Percentiles rank a stretch among this genome's conserved stretches.
Evolutionary conservation across 1,140 invertebrate species (phyloP).

Genomic region (Megalonaias nervosa): DNA sequence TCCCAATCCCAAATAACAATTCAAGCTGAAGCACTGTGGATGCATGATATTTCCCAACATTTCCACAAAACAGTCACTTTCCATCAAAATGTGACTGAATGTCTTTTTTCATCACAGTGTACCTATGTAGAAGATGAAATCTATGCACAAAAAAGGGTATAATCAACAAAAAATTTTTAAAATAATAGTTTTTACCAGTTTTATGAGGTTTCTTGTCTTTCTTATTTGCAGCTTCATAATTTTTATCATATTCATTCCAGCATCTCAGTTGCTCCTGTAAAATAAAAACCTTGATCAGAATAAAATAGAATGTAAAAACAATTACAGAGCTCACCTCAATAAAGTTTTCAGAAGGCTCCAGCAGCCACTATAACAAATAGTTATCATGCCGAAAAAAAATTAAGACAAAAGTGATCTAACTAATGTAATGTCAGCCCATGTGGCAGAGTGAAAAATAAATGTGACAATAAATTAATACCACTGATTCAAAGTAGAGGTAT

Average conservation of each 20-base stretch:
- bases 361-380: too few species aligned
- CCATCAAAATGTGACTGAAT: background rate
- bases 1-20: background rate
- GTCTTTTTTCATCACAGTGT: too few species aligned
- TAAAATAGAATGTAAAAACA: too few species aligned
- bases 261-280: conserved; percentile 81
- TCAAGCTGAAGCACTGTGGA: background rate
- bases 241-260: conserved; percentile 79
- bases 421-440: too few species aligned
- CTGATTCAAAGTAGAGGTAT: too few species aligned
- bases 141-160: background rate
- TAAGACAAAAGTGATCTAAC: too few species aligned
- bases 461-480: too few species aligned
- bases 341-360: too few species aligned
- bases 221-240: conserved; percentile 69
- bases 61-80: background rate
- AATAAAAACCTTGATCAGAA: conserved; percentile 6
- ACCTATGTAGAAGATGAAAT: background rate
- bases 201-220: conserved; percentile 54
- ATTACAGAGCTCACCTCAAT: too few species aligned
- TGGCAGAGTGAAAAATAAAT: too few species aligned
- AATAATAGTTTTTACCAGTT: conserved; percentile 24
- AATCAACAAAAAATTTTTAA: background rate
- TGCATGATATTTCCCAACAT: background rate
- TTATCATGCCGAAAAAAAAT: too few species aligned